A percentile compares a stretch with the other conserved stretches of the same genome.
phyloP scores from a whole-genome alignment of 1,140 invertebrate species.

The Brachionus sp. region DNA sequence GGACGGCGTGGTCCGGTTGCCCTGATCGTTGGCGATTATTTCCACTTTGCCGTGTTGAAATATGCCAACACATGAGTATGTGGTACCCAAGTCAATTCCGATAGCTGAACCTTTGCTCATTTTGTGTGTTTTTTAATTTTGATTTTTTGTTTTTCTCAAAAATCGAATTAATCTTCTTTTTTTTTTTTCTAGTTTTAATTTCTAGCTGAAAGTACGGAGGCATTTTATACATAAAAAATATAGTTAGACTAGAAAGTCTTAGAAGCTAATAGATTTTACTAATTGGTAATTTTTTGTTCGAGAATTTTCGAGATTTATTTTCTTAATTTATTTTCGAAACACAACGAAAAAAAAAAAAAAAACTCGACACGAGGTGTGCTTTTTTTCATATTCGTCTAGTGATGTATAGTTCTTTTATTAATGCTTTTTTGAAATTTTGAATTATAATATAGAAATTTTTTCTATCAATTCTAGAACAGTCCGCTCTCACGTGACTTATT shows the following conservation, averaged over 20 bases:
- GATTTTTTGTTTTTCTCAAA: neutral
- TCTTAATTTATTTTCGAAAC: neutral
- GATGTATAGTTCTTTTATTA: too few relatives aligned
- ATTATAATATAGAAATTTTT: too few relatives aligned
- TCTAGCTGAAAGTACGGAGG: neutral
- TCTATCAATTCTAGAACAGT: too few relatives aligned
- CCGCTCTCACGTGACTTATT: too few relatives aligned
- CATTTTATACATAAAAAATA: neutral
- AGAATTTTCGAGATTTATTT: neutral
- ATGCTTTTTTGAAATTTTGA: too few relatives aligned
- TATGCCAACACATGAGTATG: slow-evolving; percentile 82
- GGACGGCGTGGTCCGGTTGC: slow-evolving; percentile 46
- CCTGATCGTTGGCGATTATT: slow-evolving; percentile 47
- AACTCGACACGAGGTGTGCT: too few relatives aligned
- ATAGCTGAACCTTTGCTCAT: slow-evolving; percentile 47
- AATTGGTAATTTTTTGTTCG: neutral
- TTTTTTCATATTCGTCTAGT: too few relatives aligned
- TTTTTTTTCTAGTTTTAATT: neutral
- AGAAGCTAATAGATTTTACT: neutral
- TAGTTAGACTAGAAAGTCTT: neutral
- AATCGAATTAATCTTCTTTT: too few relatives aligned
- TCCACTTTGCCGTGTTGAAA: slow-evolving; percentile 66
- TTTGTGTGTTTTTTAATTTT: too few relatives aligned
- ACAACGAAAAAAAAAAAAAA: too few relatives aligned
- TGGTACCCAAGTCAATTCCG: slow-evolving; percentile 67